These are phyloP conservation scores for Sebastolobus altivelis DNA, from an alignment of 2,797 vertebrate genomes.

Conservation along the genomic window DNA sequence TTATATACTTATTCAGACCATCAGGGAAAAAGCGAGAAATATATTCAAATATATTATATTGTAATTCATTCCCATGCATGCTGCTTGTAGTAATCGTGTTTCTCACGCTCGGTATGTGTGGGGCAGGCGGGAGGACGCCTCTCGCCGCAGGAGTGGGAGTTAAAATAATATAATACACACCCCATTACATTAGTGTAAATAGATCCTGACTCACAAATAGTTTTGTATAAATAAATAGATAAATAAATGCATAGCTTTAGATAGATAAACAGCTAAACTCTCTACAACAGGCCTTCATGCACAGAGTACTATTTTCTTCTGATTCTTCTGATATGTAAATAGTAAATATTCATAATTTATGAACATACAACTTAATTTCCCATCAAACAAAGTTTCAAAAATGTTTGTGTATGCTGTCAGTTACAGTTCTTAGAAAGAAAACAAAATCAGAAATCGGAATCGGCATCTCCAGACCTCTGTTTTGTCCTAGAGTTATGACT, in stretches of 20 bases:
- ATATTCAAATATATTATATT: not conserved
- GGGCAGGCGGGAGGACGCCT: not conserved
- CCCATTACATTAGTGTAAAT: no score
- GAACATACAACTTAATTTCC: not conserved
- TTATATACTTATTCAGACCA: not conserved
- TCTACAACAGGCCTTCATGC: no score
- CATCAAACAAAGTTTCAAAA: not conserved
- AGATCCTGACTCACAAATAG: no score
- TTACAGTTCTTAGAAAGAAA: no score
- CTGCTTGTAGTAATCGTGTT: not conserved
- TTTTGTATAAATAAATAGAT: not conserved
- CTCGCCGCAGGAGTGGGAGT: not conserved
- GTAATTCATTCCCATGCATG: not conserved
- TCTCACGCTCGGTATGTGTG: not conserved
- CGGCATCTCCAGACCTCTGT: not conserved
- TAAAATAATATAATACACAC: no score
- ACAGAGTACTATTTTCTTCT: no score
- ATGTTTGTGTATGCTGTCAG: not conserved
- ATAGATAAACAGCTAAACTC: no score
- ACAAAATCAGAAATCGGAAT: accelerated
- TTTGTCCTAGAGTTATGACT: slow-evolving; percentile 9
- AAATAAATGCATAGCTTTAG: no score
- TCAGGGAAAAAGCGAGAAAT: not conserved
- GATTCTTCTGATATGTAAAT: not conserved
- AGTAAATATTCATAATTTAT: not conserved